Evolutionary conservation across 2,113 vertebrate species (phyloP).

Genomic region (Platycercus adscitus): DNA sequence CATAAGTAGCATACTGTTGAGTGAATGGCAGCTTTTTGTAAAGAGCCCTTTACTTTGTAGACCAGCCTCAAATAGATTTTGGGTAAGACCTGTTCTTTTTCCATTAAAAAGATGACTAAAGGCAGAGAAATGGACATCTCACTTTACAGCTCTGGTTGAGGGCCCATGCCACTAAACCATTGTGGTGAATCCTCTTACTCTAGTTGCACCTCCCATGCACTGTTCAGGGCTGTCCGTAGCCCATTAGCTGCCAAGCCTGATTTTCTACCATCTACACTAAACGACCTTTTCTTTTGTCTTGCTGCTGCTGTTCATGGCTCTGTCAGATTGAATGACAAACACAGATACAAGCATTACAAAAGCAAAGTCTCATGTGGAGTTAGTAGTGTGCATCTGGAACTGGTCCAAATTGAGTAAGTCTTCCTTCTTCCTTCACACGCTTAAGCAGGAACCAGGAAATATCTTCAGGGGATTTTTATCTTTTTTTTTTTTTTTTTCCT

Average conservation of each 20-base stretch:
- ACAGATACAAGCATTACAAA: background rate
- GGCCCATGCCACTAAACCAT: background rate
- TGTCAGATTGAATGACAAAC: background rate
- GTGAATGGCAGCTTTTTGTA: background rate
- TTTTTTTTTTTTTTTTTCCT: background rate
- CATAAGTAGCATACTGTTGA: background rate
- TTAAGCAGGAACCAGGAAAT: conserved; percentile 40
- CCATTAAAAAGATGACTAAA: background rate
- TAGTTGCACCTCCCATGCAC: background rate
- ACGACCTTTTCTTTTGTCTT: background rate
- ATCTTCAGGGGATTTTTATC: background rate
- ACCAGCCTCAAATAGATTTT: background rate
- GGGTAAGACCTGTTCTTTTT: background rate
- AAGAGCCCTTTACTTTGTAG: background rate
- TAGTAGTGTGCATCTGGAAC: background rate
- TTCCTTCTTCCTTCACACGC: background rate
- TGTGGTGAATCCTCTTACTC: background rate
- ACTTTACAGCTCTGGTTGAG: background rate
- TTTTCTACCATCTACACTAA: background rate
- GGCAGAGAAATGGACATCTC: background rate
- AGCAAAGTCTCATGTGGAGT: background rate
- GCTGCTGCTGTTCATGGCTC: background rate
- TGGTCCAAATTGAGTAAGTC: background rate
- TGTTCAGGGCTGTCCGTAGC: background rate
- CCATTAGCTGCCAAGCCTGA: background rate